phyloP scores from a whole-genome alignment of 2,888 invertebrate genomes.

The Ophion costatus region DNA sequence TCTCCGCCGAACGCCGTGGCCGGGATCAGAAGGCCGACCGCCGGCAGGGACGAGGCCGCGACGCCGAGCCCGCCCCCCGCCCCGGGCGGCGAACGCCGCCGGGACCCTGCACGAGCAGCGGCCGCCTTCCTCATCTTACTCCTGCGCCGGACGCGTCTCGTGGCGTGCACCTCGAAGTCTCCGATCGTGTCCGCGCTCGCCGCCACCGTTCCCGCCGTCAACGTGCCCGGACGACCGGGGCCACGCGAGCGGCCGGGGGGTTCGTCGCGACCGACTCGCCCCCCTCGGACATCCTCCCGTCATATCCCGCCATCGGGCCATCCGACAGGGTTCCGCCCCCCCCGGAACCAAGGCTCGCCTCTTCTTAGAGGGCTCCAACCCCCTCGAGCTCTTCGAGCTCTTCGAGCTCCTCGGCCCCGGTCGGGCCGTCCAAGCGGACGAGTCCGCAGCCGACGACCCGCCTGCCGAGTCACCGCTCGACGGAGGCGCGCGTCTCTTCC shows the following conservation, averaged over 20 bases:
- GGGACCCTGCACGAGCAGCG: background rate
- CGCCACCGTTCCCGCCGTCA: background rate
- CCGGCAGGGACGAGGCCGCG: background rate
- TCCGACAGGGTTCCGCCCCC: background rate
- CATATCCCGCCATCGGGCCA: background rate
- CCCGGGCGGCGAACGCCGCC: background rate
- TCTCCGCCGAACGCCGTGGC: background rate
- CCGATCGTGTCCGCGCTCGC: background rate
- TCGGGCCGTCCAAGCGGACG: too few relatives aligned
- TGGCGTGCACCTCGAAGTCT: background rate
- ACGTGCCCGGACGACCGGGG: background rate
- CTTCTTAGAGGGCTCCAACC: slow-evolving; percentile 4
- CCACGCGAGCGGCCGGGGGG: background rate
- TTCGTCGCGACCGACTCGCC: background rate
- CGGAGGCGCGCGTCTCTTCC: background rate
- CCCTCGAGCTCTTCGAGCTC: too few relatives aligned
- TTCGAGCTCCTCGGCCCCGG: background rate
- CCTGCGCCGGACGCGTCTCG: background rate
- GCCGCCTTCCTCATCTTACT: background rate
- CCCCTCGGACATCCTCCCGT: background rate
- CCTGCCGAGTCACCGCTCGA: background rate
- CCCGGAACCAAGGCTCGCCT: background rate
- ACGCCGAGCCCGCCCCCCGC: background rate
- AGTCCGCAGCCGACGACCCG: background rate
- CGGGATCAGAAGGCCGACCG: background rate